Conservation (phyloP, 1,140 invertebrate species). For the Drosophila lowei region DNA sequence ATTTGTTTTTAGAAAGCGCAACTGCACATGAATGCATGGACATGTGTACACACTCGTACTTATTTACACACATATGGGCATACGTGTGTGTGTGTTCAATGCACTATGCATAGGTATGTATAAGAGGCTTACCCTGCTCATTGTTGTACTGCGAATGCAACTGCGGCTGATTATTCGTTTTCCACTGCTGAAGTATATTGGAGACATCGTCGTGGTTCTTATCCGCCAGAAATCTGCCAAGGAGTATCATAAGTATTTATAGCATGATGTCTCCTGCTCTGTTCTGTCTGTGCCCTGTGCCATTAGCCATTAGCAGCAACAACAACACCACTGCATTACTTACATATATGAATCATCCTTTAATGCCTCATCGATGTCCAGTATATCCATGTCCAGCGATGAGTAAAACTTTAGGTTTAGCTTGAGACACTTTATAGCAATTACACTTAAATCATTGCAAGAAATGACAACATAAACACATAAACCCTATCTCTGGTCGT, state of each 20-base stretch:
- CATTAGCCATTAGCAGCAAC: slow-evolving; percentile 24
- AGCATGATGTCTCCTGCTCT: slow-evolving; percentile 15
- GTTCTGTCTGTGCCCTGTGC: slow-evolving; percentile 4
- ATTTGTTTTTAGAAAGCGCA: slow-evolving; percentile 70
- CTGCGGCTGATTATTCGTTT: slow-evolving; percentile 74
- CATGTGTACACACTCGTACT: slow-evolving; percentile 1
- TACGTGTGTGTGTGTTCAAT: neutral
- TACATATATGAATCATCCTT: slow-evolving; percentile 83
- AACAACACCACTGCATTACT: slow-evolving; percentile 42
- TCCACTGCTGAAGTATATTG: slow-evolving; percentile 81
- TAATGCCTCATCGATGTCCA: slow-evolving; percentile 80
- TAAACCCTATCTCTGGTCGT: slow-evolving; percentile 33
- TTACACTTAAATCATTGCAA: slow-evolving; percentile 45
- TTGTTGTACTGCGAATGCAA: slow-evolving; percentile 54
- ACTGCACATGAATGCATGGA: slow-evolving; percentile 40
- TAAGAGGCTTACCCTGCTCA: slow-evolving; percentile 59
- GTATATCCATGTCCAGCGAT: slow-evolving; percentile 75
- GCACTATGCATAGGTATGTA: slow-evolving; percentile 39
- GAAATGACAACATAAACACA: slow-evolving; percentile 46
- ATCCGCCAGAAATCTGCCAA: slow-evolving; percentile 76
- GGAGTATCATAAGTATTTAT: slow-evolving; percentile 53
- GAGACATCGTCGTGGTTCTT: slow-evolving; percentile 80
- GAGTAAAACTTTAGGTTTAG: slow-evolving; percentile 37
- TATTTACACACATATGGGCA: slow-evolving; percentile 2
- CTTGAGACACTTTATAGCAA: slow-evolving; percentile 31